Percentiles rank a stretch among this genome's conserved stretches.
These are phyloP conservation scores for Hirundichthys speculiger DNA, from an alignment of 2,113 vertebrate species.

Conservation along the genomic window DNA sequence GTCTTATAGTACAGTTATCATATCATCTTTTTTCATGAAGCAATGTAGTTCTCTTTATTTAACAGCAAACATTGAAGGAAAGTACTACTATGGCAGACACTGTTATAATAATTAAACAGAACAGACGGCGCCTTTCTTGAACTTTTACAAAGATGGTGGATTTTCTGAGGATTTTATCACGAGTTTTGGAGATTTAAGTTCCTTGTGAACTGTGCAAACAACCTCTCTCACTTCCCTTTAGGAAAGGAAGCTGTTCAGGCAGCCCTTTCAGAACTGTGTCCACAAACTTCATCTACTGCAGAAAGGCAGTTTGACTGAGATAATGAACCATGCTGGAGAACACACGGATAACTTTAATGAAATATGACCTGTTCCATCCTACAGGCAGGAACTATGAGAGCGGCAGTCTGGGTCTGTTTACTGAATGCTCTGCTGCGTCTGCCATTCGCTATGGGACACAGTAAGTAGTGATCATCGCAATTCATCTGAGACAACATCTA, in stretches of 20 bases:
- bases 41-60: background rate
- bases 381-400: slow-evolving; percentile 24
- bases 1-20: no score
- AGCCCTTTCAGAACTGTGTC: slow-evolving; percentile 19
- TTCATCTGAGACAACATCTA: background rate
- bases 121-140: background rate
- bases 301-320: background rate
- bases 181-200: slow-evolving; percentile 17
- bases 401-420: background rate
- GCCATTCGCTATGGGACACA: background rate
- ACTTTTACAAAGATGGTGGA: slow-evolving; percentile 21
- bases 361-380: background rate
- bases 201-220: background rate
- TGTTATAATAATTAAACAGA: background rate
- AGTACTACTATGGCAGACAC: background rate
- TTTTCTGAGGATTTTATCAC: slow-evolving; percentile 42
- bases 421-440: slow-evolving; percentile 16
- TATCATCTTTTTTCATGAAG: no score
- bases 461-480: slow-evolving; percentile 41
- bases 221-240: slow-evolving; percentile 53
- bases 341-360: background rate
- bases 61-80: background rate
- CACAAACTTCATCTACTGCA: background rate
- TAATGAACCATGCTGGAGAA: background rate
- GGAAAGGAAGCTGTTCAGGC: background rate